phyloP scores from a whole-genome alignment of 2,797 vertebrate genomes.

The Benthosema pterotum region DNA sequence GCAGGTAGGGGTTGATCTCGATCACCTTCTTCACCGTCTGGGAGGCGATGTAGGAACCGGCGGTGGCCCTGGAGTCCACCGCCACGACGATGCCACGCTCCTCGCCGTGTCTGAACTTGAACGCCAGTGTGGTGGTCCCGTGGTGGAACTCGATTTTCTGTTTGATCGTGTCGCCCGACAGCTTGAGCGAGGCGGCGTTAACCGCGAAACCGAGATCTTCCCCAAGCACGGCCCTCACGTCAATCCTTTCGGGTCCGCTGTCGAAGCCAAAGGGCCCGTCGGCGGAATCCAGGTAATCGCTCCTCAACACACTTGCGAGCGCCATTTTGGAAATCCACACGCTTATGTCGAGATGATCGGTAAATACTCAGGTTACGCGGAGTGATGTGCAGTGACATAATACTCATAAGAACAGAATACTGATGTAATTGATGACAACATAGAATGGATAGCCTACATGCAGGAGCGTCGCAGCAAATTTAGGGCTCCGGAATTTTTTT shows the following conservation, averaged over 20 bases:
- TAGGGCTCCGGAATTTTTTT: no score
- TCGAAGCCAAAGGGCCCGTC: constrained; percentile 59
- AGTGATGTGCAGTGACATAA: no score
- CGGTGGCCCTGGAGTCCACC: constrained; percentile 91
- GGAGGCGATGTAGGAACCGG: constrained; percentile 89
- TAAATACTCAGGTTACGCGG: no score
- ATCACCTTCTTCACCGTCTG: constrained; percentile 94
- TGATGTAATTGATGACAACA: no score
- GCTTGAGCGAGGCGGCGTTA: constrained; percentile 54
- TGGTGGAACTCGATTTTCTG: constrained; percentile 88
- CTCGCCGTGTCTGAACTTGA: constrained; percentile 78
- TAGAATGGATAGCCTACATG: no score
- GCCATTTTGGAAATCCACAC: constrained; percentile 82
- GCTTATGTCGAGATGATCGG: no score
- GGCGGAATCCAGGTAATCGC: constrained; percentile 73
- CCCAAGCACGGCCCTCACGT: constrained; percentile 33
- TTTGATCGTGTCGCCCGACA: constrained; percentile 61
- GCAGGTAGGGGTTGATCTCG: constrained; percentile 91
- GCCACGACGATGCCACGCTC: constrained; percentile 89
- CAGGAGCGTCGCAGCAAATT: no score
- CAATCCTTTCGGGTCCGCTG: constrained; percentile 37
- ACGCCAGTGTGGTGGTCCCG: constrained; percentile 90
- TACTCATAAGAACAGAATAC: no score
- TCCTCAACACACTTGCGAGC: constrained; percentile 83
- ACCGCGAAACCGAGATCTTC: constrained; percentile 68